phyloP scores from a whole-genome alignment of 2,113 vertebrate species.

The Raja brachyura region DNA sequence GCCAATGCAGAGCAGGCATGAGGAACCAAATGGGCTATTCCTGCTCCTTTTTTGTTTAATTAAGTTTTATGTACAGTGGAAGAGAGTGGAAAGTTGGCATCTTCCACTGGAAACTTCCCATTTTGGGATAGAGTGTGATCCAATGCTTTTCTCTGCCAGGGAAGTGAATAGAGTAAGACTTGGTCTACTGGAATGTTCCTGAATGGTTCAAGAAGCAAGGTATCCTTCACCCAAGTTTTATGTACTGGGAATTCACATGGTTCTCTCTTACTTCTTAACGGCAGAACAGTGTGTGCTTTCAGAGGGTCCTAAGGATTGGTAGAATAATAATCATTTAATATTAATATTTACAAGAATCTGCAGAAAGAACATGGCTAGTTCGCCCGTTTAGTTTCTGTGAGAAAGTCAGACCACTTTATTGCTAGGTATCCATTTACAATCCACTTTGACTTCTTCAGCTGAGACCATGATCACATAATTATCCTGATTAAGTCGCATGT shows the following conservation, averaged over 20 bases:
- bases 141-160: background rate
- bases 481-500: background rate
- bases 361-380: background rate
- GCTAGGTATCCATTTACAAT: background rate
- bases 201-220: background rate
- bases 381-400: background rate
- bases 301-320: background rate
- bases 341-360: background rate
- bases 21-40: too few species aligned
- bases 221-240: background rate
- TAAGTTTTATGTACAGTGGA: background rate
- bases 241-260: background rate
- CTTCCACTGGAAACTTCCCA: background rate
- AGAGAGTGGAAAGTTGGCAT: background rate
- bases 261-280: background rate
- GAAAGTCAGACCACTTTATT: background rate
- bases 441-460: background rate
- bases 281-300: background rate
- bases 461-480: background rate
- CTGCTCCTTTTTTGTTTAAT: too few species aligned
- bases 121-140: background rate
- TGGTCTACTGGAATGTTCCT: background rate
- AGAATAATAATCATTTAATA: background rate
- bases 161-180: background rate
- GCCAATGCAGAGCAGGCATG: too few species aligned